phyloP scores from a whole-genome alignment of 92 coral and sea anemone species.

The Ricordea florida region DNA sequence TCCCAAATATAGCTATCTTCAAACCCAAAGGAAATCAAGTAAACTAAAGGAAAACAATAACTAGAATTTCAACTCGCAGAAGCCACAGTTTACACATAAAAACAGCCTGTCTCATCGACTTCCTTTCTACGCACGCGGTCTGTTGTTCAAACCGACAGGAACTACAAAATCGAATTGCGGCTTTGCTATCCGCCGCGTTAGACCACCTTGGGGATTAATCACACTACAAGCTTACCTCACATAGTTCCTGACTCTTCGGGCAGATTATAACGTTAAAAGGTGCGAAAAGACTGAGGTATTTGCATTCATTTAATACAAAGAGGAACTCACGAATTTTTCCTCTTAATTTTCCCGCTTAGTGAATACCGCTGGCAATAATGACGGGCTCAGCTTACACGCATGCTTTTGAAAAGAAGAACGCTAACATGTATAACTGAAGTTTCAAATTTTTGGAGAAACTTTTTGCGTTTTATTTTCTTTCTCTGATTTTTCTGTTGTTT shows the following conservation, averaged over 20 bases:
- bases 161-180: too few species aligned
- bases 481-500: too few species aligned
- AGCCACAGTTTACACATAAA: background rate
- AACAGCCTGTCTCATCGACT: slow-evolving; percentile 1
- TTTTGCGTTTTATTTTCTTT: too few species aligned
- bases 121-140: slow-evolving; percentile 39
- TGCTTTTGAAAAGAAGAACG: background rate
- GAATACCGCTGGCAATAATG: background rate
- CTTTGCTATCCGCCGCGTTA: too few species aligned
- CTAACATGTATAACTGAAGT: background rate
- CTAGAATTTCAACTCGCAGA: background rate
- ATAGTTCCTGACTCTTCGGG: background rate
- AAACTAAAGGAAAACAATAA: too few species aligned
- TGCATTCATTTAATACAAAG: slow-evolving; percentile 26
- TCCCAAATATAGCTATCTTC: too few species aligned
- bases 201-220: too few species aligned
- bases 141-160: slow-evolving; percentile 27
- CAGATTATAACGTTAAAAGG: slow-evolving; percentile 2
- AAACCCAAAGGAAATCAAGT: too few species aligned
- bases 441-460: too few species aligned
- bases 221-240: slow-evolving; percentile 38
- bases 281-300: slow-evolving; percentile 2
- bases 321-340: slow-evolving; percentile 28
- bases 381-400: background rate
- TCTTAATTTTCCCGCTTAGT: slow-evolving; percentile 52